Evolutionary conservation across 2,113 vertebrate genomes (phyloP), one percentile per base, ranked within the genome.

Genomic region (Ctenomys sociabilis): DNA sequence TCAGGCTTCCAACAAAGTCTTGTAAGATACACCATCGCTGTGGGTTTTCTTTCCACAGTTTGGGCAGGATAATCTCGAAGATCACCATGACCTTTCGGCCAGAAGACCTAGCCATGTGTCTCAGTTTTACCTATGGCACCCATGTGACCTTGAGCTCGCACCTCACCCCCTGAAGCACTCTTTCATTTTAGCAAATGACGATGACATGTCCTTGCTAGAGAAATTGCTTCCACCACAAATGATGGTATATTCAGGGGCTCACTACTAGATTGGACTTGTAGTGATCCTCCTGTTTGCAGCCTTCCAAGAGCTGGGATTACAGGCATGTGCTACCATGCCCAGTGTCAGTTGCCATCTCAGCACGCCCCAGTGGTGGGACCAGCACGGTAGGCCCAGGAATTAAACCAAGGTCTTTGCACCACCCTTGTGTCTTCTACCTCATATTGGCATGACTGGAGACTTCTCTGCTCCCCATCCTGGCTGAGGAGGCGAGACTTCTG

Each of bases 161-260:
- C 37, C 30, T 64, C 66, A 52, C 24, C 12, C 73, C 66, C 8
- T 63, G 40, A 54, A 54, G 81, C 3, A 3, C 28, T 12, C 5
- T 91, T 95, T 77, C 21, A 35, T 70, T 87, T 91, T 12, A 90
- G 19, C 35, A 54, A 93, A 86, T 73, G 59, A 75, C 10, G 72
- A 70, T 88, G 68, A 93, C 68, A 72, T 63, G 13, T 68, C 81
- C 12, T 91, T 63, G 40, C 32, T 66, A 26, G 52, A 90, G 85
- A 72, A 95, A n/a, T 19, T 43, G 3, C 43, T 52, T 64, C 61
- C 21, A 94, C 83, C 45, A 61, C 80, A 86, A 86, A 35, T 30
- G 30, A 63, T 86, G 85, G 4, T 30, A 75, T n/a, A n/a, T n/a
- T n/a, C n/a, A n/a, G n/a, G n/a, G n/a, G n/a, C n/a, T n/a, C n/a